Evolutionary conservation across 1,140 invertebrate species (phyloP), one percentile per base, ranked within the genome.

Genomic region (Saccostrea cuccullata): DNA sequence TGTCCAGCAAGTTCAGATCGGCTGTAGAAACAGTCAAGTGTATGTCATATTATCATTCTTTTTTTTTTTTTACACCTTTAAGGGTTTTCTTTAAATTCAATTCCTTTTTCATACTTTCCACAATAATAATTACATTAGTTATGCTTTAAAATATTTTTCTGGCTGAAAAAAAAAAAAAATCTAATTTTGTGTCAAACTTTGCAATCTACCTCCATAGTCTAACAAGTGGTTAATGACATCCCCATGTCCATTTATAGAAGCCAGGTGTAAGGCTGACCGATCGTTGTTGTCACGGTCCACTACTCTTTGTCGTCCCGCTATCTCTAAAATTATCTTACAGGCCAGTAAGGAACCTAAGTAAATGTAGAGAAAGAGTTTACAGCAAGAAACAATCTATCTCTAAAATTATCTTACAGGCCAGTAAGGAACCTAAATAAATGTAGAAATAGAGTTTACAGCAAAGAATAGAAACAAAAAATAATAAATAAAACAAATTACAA

Each of bases 221-320:
- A 95, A 90, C 2, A 95, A 90, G 70, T 91, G 94, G 86, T 95
- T 95, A 77, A 94, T 91, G 23, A 94, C 93, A 89, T 95, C 94
- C 0, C 94, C 94, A 90, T 95, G 94, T 20, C 95, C 95, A 36
- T 94, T 93, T 30, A 95, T 93, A 3, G 93, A 92, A 0, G 94
- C 94, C 56, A 95, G 89, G 91, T 94, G 94, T 13, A 95, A 91
- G 0, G 94, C 93, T 2, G 93, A 94, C 56, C 94, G 90, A 20
- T 93, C 92, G 58, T 93, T 92, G 55, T 89, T 91, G 84, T 95
- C 95, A 20, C 90, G 55, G 83, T 94, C 93, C 77, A 92, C 85
- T 9, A 95, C 89, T 73, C 92, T 91, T 13, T 91, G 77, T 47
- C 56, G 84, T 40, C 93, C 94, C 3, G 91, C 93, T 73, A 94